Evolutionary conservation across 2,113 vertebrate genomes (phyloP).

Genomic region (Pampusana beccarii): DNA sequence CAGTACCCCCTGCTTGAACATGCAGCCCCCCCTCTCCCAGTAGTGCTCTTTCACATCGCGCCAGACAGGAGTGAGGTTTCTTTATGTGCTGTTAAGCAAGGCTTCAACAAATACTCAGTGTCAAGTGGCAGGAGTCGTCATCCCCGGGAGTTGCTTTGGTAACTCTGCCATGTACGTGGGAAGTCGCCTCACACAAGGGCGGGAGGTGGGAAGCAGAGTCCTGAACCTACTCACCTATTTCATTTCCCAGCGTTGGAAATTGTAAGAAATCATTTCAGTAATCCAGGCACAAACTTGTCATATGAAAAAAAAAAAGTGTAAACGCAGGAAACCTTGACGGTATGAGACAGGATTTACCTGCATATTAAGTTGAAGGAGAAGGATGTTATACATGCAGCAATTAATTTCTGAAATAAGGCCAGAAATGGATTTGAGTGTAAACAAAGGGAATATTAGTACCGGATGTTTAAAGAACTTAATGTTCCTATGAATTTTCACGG

Average conservation of each 20-base stretch:
- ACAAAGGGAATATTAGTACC: neutral
- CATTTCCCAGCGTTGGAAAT: neutral
- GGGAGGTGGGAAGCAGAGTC: neutral
- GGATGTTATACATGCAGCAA: neutral
- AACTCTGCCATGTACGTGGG: accelerated
- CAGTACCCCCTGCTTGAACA: accelerated
- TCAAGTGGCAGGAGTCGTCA: neutral
- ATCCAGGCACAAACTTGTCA: neutral
- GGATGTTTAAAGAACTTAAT: neutral
- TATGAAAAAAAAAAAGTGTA: neutral
- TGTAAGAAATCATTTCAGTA: neutral
- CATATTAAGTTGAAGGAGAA: neutral
- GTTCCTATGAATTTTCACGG: neutral
- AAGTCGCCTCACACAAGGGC: neutral
- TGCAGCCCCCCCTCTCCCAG: neutral
- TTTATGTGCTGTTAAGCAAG: neutral
- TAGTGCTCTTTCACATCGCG: neutral
- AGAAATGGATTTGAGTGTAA: neutral
- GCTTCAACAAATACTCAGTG: neutral
- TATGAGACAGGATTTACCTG: neutral
- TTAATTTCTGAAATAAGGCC: neutral
- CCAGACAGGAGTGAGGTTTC: neutral
- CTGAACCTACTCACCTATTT: neutral
- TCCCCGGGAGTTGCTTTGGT: neutral
- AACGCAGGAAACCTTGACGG: neutral